Evolutionary conservation across 2,113 vertebrate species (phyloP).

Genomic region (Pandion haliaetus): DNA sequence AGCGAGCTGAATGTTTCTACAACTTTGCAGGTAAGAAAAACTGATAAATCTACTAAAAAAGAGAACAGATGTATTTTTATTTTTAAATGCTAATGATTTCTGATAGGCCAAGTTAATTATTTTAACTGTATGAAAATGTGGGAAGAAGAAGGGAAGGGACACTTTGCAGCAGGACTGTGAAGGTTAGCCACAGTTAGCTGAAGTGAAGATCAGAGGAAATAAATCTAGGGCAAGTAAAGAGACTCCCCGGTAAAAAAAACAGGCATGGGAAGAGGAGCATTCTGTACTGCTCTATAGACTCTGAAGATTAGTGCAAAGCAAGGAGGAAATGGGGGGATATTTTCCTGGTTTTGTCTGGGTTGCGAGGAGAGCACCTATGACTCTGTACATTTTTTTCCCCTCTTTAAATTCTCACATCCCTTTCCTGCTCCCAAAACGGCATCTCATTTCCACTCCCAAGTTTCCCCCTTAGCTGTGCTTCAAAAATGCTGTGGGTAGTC

Average conservation of each 20-base stretch:
- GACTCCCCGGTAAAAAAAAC: neutral
- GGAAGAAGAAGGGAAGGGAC: neutral
- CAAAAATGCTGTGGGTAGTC: neutral
- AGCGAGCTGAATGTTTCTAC: neutral
- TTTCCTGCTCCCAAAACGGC: neutral
- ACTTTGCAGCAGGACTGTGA: neutral
- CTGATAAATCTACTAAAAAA: neutral
- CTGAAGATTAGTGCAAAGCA: neutral
- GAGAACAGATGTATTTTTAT: neutral
- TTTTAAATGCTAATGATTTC: neutral
- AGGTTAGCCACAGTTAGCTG: neutral
- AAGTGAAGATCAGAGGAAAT: neutral
- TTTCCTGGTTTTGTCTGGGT: neutral
- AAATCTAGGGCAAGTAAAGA: neutral
- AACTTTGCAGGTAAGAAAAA: neutral
- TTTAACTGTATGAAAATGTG: neutral
- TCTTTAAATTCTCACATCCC: neutral
- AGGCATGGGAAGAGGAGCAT: neutral
- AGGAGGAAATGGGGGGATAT: neutral
- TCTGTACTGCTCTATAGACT: neutral
- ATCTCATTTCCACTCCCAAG: neutral
- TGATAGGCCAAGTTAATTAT: neutral
- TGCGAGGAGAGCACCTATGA: neutral
- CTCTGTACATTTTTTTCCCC: fast-evolving
- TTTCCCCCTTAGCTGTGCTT: neutral